Evolutionary conservation across 1,140 invertebrate species (phyloP), one percentile per base, ranked within the genome.

Genomic region (Phenacoccus solenopsis): DNA sequence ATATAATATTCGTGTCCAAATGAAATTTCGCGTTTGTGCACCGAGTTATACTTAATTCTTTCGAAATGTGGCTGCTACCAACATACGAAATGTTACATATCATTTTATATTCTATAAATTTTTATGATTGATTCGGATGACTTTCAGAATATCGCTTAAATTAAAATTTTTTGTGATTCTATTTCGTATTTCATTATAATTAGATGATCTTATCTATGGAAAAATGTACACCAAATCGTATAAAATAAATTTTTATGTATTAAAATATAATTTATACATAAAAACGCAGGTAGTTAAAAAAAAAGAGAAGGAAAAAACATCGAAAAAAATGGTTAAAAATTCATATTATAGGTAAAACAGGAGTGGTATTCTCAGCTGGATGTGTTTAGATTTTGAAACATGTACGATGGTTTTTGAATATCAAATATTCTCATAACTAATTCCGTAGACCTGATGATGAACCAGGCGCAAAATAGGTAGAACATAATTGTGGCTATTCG

Each of bases 281-380:
- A 49, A n/a, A n/a, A 16, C 20, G 16, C 3, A 49, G 38, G 38
- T 49, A 49, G 20, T 49, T 49, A 9, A 9, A 9, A 49, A 49
- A 49, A 49, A 49, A 49, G 16, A 49, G 16, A n/a, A 49, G 20
- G 38, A n/a, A 49, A 49, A 49, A 49, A 49, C 13, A 9, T 49
- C 16, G 38, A 49, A n/a, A 49, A 49, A 49, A 49, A 49, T 49
- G 22, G 25, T 64, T 25, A 25, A 16, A 64, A 64, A 64, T 24
- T 24, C 4, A 25, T 64, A 24, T 20, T 64, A 24, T 49, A 49
- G 59, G 59, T 64, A 64, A 64, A 71, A 72, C 4, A 32, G n/a
- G 20, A 71, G 22, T 71, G 61, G 20, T 35, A 32, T 28, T 68
- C 38, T 35, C 24, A 69, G 35, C 32, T 35, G 9, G 68, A 28